A percentile compares a stretch with the other conserved stretches of the same genome.
Evolutionary conservation across 2,797 vertebrate genomes (phyloP).

Genomic region (Stomatorhinus walkeri): DNA sequence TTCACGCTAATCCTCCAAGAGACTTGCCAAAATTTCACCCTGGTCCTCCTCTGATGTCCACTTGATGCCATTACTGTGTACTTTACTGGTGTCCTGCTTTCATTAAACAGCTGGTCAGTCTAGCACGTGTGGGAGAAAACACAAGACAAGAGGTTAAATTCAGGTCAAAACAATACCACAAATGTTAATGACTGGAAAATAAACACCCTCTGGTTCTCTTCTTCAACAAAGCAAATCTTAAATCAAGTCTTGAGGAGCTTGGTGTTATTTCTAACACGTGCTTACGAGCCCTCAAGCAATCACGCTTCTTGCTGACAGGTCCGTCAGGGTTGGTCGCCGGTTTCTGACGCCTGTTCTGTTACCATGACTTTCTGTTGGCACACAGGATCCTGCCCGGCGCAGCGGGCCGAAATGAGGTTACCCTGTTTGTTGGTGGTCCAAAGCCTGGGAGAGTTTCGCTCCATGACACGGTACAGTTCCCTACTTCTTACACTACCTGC

Average conservation of each 20-base stretch:
- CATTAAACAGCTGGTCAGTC: slow-evolving; percentile 46
- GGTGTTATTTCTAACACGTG: slow-evolving; percentile 47
- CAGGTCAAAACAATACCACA: slow-evolving; percentile 53
- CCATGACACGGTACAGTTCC: background rate
- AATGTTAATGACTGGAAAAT: slow-evolving; percentile 53
- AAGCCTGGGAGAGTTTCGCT: slow-evolving; percentile 37
- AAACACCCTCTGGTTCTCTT: slow-evolving; percentile 48
- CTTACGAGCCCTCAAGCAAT: slow-evolving; percentile 26
- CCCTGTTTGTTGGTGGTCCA: slow-evolving; percentile 2
- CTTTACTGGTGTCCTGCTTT: slow-evolving; percentile 41
- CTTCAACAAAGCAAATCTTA: slow-evolving; percentile 58
- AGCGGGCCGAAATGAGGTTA: background rate
- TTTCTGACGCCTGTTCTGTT: slow-evolving; percentile 52
- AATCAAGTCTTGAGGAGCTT: slow-evolving; percentile 56
- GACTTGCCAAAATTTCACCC: slow-evolving; percentile 58
- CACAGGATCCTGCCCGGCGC: slow-evolving; percentile 37
- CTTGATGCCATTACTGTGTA: slow-evolving; percentile 34
- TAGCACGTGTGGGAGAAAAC: slow-evolving; percentile 27
- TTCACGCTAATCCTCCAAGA: slow-evolving; percentile 18
- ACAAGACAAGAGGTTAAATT: slow-evolving; percentile 40
- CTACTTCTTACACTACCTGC: slow-evolving; percentile 52
- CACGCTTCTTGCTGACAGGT: slow-evolving; percentile 24
- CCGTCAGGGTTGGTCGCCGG: slow-evolving; percentile 29
- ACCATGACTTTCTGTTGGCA: slow-evolving; percentile 38
- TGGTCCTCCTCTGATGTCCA: slow-evolving; percentile 29